Conservation (phyloP, 2,888 invertebrate genomes). For the Drosophila paucipuncta region DNA sequence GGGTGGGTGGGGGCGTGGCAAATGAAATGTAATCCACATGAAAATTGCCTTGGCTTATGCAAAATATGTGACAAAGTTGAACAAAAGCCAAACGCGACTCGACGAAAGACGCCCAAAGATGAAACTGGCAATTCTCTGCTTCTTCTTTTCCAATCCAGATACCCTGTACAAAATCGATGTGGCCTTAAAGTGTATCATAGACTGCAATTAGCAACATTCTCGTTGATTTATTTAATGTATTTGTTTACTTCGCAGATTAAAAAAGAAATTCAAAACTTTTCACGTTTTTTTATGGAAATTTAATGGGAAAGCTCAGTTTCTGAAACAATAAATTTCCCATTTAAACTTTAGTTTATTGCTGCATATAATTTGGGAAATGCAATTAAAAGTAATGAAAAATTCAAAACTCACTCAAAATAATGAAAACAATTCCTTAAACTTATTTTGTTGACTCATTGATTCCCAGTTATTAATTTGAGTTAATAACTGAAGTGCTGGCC, state of each 20-base stretch:
- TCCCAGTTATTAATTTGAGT: accelerated
- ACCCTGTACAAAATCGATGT: slow-evolving; percentile 3
- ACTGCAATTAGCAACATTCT: neutral
- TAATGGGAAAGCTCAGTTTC: neutral
- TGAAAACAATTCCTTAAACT: too few species aligned
- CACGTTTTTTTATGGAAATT: neutral
- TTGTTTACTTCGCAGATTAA: neutral
- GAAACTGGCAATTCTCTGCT: neutral
- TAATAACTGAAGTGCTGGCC: neutral
- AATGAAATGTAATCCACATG: slow-evolving; percentile 79
- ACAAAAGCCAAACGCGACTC: slow-evolving; percentile 33
- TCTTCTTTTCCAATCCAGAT: neutral
- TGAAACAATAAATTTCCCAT: too few species aligned
- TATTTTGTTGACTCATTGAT: too few species aligned
- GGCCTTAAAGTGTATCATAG: neutral
- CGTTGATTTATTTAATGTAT: neutral
- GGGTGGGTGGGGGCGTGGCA: slow-evolving; percentile 22
- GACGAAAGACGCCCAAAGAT: neutral
- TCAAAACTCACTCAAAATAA: neutral
- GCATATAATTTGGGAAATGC: too few species aligned
- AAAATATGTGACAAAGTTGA: slow-evolving; percentile 66
- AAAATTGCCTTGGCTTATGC: slow-evolving; percentile 79
- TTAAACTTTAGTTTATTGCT: too few species aligned
- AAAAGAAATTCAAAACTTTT: neutral
- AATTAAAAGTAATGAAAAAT: neutral